These are phyloP conservation scores for Lamprologus tigripictilis DNA, from an alignment of 2,113 vertebrate species.

Conservation along the genomic window DNA sequence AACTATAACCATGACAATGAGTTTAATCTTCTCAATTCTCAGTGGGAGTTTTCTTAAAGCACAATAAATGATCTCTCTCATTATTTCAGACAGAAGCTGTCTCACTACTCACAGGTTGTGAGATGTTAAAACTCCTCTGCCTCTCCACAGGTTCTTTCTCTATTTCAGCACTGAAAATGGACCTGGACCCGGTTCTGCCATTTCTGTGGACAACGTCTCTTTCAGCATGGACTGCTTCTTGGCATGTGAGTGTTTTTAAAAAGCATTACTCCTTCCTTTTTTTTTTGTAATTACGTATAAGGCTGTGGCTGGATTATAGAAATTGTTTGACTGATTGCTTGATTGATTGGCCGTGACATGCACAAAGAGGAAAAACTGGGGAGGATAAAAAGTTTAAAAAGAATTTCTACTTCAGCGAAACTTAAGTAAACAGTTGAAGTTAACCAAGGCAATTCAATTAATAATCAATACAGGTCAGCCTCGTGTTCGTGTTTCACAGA, in stretches of 20 bases:
- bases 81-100: background rate
- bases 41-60: background rate
- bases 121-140: background rate
- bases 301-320: background rate
- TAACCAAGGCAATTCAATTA: background rate
- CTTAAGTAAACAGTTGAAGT: background rate
- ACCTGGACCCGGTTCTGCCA: constrained; percentile 75
- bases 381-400: background rate
- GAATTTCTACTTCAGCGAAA: background rate
- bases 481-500: background rate
- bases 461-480: background rate
- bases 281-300: background rate
- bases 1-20: background rate
- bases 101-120: background rate
- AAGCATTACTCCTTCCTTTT: background rate
- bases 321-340: background rate
- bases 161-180: constrained; percentile 82
- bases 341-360: background rate
- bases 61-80: background rate
- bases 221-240: constrained; percentile 95
- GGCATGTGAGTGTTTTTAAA: constrained; percentile 81
- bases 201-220: constrained; percentile 91
- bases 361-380: background rate
- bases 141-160: constrained; percentile 87
- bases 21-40: background rate